Evolutionary conservation across 2,113 vertebrate species (phyloP).

Genomic region (Clarias macrocephalus): DNA sequence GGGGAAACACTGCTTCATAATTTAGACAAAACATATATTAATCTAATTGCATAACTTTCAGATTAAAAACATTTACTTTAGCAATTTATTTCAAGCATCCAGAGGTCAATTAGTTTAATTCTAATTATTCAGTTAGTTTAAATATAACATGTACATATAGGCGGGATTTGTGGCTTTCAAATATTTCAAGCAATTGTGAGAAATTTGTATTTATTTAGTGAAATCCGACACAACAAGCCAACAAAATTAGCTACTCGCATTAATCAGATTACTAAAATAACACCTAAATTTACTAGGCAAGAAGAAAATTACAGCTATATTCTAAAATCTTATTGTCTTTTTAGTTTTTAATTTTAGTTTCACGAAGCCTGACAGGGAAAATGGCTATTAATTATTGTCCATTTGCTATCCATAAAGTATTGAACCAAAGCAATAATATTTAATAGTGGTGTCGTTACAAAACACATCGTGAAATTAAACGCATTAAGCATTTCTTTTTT

Average conservation of each 20-base stretch:
- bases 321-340: neutral
- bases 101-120: neutral
- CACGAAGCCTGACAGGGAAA: neutral
- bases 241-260: neutral
- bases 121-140: neutral
- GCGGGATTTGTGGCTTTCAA: neutral
- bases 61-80: neutral
- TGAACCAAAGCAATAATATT: neutral
- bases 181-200: neutral
- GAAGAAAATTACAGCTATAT: neutral
- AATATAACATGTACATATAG: neutral
- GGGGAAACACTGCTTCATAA: neutral
- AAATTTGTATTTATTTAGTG: neutral
- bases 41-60: neutral
- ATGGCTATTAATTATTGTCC: neutral
- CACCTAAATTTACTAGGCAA: neutral
- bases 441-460: neutral
- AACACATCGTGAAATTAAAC: slow-evolving; percentile 20
- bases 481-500: slow-evolving; percentile 30
- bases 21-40: neutral
- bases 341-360: neutral
- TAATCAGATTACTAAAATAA: neutral
- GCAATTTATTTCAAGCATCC: too few species aligned
- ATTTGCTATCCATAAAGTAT: neutral
- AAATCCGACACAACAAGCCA: neutral